Evolutionary conservation across 2,113 vertebrate species (phyloP).

Genomic region (Cyanistes caeruleus): DNA sequence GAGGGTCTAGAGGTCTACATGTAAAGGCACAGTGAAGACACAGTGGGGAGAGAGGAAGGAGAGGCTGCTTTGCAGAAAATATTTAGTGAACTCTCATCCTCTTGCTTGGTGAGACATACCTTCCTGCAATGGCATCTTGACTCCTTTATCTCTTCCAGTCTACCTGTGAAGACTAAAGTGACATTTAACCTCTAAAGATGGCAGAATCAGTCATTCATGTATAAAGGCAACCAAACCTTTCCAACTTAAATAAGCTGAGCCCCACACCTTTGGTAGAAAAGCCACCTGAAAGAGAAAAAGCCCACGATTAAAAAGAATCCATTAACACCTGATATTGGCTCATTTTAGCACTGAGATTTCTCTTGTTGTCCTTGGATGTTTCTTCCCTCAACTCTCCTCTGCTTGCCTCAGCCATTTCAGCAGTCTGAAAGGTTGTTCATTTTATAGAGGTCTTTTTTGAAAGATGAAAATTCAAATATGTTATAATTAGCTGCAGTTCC

Average conservation of each 20-base stretch:
- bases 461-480: constrained; percentile 23
- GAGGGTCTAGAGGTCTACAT: not conserved
- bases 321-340: not conserved
- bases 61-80: not conserved
- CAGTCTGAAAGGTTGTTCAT: not conserved
- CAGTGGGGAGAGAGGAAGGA: fast-evolving
- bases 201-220: fast-evolving
- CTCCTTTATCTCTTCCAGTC: not conserved
- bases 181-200: not conserved
- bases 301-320: not conserved
- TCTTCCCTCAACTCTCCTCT: not conserved
- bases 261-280: not conserved
- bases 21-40: not conserved
- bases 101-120: not conserved
- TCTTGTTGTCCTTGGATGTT: not conserved
- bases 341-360: not conserved
- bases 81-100: not conserved
- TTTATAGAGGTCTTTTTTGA: not conserved
- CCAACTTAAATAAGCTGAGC: not conserved
- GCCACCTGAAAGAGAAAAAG: not conserved
- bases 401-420: not conserved
- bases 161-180: not conserved
- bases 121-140: not conserved
- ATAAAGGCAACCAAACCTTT: not conserved
- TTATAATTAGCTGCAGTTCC: constrained; percentile 23